phyloP scores from a whole-genome alignment of 2,888 invertebrate species.

The Drepana falcataria region DNA sequence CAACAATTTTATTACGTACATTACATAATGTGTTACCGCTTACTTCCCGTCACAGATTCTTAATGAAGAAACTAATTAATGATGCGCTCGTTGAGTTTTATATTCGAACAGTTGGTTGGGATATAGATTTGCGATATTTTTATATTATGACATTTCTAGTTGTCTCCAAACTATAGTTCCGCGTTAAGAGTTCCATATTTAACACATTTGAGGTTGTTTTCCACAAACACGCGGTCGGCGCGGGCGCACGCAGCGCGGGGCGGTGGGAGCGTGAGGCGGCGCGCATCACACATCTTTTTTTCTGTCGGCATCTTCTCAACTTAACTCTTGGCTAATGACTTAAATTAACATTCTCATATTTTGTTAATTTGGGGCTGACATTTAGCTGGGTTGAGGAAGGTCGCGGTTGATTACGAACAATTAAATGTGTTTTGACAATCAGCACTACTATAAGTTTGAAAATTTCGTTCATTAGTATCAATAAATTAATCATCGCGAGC shows the following conservation, averaged over 20 bases:
- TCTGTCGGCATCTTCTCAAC: constrained; percentile 59
- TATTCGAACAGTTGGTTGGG: background rate
- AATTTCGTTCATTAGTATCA: constrained; percentile 14
- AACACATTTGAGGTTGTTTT: constrained; percentile 69
- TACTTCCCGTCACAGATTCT: background rate
- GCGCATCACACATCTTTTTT: constrained; percentile 62
- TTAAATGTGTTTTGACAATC: constrained; percentile 54
- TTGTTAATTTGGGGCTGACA: constrained; percentile 59
- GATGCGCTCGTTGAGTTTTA: background rate
- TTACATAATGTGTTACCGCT: background rate
- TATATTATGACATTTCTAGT: constrained; percentile 31
- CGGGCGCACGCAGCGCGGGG: constrained; percentile 26
- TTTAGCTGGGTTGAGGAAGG: constrained; percentile 43
- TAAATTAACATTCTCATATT: constrained; percentile 72
- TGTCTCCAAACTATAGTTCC: constrained; percentile 13
- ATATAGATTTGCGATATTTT: too few relatives aligned
- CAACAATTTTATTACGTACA: background rate
- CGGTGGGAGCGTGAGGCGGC: constrained; percentile 53
- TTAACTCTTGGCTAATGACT: constrained; percentile 68
- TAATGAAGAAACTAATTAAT: background rate
- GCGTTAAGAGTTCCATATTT: constrained; percentile 49
- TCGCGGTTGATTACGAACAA: constrained; percentile 37
- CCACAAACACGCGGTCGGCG: constrained; percentile 50
- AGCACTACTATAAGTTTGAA: constrained; percentile 4
- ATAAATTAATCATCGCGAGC: too few relatives aligned